Conservation (phyloP, 1,140 invertebrate genomes). For the Battus philenor region DNA sequence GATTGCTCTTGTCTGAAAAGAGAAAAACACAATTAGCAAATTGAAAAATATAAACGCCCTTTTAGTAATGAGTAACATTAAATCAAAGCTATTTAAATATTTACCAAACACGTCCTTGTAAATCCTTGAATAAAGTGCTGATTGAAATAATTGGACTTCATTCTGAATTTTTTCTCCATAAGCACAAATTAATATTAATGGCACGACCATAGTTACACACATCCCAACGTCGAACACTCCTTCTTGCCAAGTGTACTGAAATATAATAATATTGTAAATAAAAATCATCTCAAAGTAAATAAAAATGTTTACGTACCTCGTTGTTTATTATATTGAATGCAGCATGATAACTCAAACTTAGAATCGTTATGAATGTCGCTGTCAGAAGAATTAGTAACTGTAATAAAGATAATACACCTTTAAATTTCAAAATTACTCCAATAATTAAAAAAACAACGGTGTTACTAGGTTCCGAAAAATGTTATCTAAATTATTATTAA, state of each 20-base stretch:
- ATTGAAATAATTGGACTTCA: constrained; percentile 37
- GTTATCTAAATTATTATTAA: no score
- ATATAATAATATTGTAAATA: constrained; percentile 2
- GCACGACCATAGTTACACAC: constrained; percentile 24
- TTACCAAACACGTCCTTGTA: constrained; percentile 54
- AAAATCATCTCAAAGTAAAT: neutral
- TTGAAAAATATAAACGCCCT: no score
- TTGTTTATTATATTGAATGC: constrained; percentile 30
- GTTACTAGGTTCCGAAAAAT: no score
- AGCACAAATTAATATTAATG: constrained; percentile 38
- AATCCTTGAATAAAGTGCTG: constrained; percentile 40
- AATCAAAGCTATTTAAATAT: constrained; percentile 5
- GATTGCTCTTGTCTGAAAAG: constrained; percentile 13
- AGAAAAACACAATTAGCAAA: no score
- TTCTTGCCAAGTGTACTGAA: constrained; percentile 22
- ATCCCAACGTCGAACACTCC: constrained; percentile 21
- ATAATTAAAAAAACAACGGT: no score
- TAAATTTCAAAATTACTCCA: no score
- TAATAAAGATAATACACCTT: no score
- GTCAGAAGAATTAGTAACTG: constrained; percentile 40
- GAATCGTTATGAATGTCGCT: constrained; percentile 27
- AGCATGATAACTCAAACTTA: constrained; percentile 26
- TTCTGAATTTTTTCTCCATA: constrained; percentile 39
- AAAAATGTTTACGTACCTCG: constrained; percentile 25
- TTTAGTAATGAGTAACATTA: neutral